Percentiles rank a stretch among this genome's conserved stretches.
Evolutionary conservation across 2,888 invertebrate genomes (phyloP).

Genomic region (Idaea aversata): DNA sequence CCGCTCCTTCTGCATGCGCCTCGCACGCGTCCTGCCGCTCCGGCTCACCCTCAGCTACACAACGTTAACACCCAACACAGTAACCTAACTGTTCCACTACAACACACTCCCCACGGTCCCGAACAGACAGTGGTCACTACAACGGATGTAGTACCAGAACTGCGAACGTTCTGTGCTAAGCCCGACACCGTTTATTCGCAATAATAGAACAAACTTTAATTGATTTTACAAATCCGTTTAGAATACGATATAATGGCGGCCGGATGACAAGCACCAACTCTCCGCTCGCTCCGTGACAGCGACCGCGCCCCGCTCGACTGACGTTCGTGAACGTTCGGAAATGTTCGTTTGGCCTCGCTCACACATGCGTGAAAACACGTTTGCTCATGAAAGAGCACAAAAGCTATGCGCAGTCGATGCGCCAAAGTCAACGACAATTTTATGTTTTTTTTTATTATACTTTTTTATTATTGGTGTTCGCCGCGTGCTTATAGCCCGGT

Average conservation of each 20-base stretch:
- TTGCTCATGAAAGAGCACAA: constrained; percentile 61
- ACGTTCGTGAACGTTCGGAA: constrained; percentile 75
- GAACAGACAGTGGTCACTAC: constrained; percentile 35
- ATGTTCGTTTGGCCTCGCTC: constrained; percentile 73
- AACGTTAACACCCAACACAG: constrained; percentile 68
- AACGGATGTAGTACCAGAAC: constrained; percentile 39
- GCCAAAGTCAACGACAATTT: constrained; percentile 46
- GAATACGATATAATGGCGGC: constrained; percentile 82
- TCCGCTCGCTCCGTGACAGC: constrained; percentile 80
- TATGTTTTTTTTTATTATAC: constrained; percentile 10
- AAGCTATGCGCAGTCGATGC: constrained; percentile 35
- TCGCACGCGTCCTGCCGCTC: constrained; percentile 69
- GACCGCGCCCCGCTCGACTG: constrained; percentile 82
- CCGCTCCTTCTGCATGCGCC: constrained; percentile 81
- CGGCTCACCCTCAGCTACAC: constrained; percentile 65
- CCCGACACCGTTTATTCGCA: constrained; percentile 60
- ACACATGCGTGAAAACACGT: constrained; percentile 72
- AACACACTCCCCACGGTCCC: constrained; percentile 53
- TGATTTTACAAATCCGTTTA: constrained; percentile 77
- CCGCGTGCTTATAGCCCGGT: background rate
- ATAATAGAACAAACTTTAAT: constrained; percentile 67
- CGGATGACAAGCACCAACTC: constrained; percentile 81
- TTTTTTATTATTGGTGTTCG: background rate
- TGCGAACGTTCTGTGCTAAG: constrained; percentile 46
- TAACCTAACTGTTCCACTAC: constrained; percentile 71